Evolutionary conservation across 1,140 invertebrate genomes (phyloP), one percentile per base, ranked within the genome.

Genomic region (Drosophila melanica): DNA sequence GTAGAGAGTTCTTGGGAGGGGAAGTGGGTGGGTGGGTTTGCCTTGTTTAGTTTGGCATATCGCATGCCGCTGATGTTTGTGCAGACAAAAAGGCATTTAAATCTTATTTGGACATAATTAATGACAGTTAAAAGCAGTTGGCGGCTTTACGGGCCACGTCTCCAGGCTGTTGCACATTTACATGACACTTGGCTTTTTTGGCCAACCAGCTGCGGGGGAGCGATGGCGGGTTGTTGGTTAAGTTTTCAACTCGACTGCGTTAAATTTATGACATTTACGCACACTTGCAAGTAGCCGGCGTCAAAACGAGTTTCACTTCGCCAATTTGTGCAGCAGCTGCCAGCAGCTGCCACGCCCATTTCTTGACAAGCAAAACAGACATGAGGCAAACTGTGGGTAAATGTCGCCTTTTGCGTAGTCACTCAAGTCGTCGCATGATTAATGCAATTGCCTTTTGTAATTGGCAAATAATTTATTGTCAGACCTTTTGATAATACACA

Each of bases 81-180:
- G 51, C 72, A 89, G 82, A 86, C 82, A 87, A 87, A 87, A 89
- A 87, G 69, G 84, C 84, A 89, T 89, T 89, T 89, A 89, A 89
- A 89, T 89, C 84, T 89, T 89, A 89, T 90, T 89, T 89, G 89
- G 84, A 89, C 84, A 89, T 89, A 89, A 89, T 89, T 89, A 89
- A 89, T 89, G 84, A 89, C 84, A 89, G 84, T 84, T 89, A 89
- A 89, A 89, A 89, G 84, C 84, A 89, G 84, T 84, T 89, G 79
- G 79, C 85, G 77, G 84, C 84, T 82, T 79, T 79, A 41, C 84
- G 71, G 66, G 58, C 55, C 69, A 47, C 45, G 42, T 79, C 81
- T 78, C 78, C 75, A 66, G 84, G 79, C 84, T 87, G 84, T 87
- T 87, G 84, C 84, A 87, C 84, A 87, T 87, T 87, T 82, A 87